phyloP scores from a whole-genome alignment of 2,797 vertebrate species.

The Acipenser ruthenus region DNA sequence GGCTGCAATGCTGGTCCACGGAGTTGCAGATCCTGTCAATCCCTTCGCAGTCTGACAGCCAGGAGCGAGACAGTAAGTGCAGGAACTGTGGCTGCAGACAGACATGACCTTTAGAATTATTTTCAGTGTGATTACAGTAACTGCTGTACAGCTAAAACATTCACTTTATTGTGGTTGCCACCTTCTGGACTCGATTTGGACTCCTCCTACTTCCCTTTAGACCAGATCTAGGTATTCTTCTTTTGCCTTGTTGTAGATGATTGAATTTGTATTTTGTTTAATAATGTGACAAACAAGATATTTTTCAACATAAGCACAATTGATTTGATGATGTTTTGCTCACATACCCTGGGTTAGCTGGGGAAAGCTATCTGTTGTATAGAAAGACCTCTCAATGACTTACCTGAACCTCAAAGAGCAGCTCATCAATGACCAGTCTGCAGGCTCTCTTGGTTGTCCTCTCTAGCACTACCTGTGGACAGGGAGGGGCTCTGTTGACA shows the following conservation, averaged over 20 bases:
- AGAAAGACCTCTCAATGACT: not conserved
- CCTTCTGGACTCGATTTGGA: too few species aligned
- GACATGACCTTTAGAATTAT: not conserved
- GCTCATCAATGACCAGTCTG: constrained; percentile 78
- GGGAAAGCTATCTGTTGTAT: too few species aligned
- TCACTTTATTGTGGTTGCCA: too few species aligned
- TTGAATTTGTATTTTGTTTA: too few species aligned
- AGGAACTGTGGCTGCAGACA: constrained; percentile 66
- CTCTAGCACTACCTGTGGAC: constrained; percentile 68
- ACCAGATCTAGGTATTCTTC: too few species aligned
- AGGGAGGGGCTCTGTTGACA: constrained; percentile 54
- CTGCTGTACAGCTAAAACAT: too few species aligned
- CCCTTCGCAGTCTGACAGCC: constrained; percentile 71
- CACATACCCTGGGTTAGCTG: too few species aligned
- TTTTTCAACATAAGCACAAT: too few species aligned
- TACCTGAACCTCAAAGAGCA: constrained; percentile 69
- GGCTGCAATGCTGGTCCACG: constrained; percentile 67
- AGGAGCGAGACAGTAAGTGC: constrained; percentile 67
- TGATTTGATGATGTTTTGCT: too few species aligned
- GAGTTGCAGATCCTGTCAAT: constrained; percentile 59
- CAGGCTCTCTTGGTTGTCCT: constrained; percentile 76
- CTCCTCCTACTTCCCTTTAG: too few species aligned
- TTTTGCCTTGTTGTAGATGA: too few species aligned
- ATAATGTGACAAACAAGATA: too few species aligned
- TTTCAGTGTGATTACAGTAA: not conserved